A percentile compares a stretch with the other conserved stretches of the same genome.
These are phyloP conservation scores for Lepidostoma basale DNA, from an alignment of 1,140 invertebrate species.

Conservation along the genomic window DNA sequence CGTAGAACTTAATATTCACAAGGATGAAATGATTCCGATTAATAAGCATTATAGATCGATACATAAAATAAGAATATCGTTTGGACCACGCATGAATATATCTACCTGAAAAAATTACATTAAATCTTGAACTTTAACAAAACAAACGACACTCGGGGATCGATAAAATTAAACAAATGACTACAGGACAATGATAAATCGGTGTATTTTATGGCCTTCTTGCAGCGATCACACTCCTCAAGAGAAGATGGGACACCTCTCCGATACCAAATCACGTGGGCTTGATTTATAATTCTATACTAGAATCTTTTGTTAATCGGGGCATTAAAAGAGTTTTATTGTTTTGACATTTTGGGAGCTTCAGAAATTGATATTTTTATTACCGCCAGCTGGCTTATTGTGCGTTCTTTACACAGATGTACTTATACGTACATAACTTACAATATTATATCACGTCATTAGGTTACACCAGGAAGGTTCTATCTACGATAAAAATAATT, in stretches of 20 bases:
- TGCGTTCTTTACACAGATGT: too few species aligned
- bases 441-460: too few species aligned
- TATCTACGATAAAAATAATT: too few species aligned
- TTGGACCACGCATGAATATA: too few species aligned
- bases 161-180: conserved; percentile 18
- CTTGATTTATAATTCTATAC: conserved; percentile 40
- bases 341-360: conserved; percentile 42
- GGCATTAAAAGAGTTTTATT: conserved; percentile 42
- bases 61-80: too few species aligned
- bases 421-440: too few species aligned
- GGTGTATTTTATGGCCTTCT: background rate
- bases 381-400: conserved; percentile 29
- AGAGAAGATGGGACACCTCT: background rate
- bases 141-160: background rate
- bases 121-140: conserved; percentile 5
- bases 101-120: too few species aligned
- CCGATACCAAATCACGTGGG: conserved; percentile 20
- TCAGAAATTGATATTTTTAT: conserved; percentile 40
- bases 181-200: background rate
- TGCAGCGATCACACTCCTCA: background rate
- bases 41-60: too few species aligned
- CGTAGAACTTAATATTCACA: too few species aligned
- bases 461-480: too few species aligned
- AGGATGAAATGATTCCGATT: too few species aligned
- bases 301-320: conserved; percentile 41